Evolutionary conservation across 2,888 invertebrate genomes (phyloP).

Genomic region (Rhingia campestris): DNA sequence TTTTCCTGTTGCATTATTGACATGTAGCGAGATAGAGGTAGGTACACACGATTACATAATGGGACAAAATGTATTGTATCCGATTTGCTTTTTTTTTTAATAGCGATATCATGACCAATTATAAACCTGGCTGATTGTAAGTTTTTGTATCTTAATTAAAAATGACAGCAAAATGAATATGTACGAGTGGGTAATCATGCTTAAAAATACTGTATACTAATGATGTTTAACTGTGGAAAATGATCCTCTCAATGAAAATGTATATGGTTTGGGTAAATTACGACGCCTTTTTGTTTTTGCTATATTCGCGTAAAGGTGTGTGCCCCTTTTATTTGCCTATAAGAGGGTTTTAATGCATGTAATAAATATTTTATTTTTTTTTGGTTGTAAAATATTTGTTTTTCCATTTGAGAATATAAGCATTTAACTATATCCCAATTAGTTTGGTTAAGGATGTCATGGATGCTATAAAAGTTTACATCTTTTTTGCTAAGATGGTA

Average conservation of each 20-base stretch:
- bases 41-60: conserved; percentile 48
- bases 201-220: conserved; percentile 3
- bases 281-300: background rate
- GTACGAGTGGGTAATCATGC: conserved; percentile 16
- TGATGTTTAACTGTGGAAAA: conserved; percentile 23
- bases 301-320: background rate
- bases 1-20: conserved; percentile 61
- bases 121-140: conserved; percentile 31
- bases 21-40: conserved; percentile 42
- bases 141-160: conserved; percentile 71
- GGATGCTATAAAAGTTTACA: conserved; percentile 17
- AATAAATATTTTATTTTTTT: conserved; percentile 41
- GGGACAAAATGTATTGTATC: conserved; percentile 50
- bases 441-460: conserved; percentile 41
- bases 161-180: conserved; percentile 66
- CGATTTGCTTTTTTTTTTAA: conserved; percentile 58
- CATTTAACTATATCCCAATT: conserved; percentile 20
- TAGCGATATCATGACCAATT: conserved; percentile 65
- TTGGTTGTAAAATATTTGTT: background rate
- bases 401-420: conserved; percentile 21
- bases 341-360: conserved; percentile 14
- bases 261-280: background rate
- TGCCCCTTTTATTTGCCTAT: conserved; percentile 8
- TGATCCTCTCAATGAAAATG: conserved; percentile 9
- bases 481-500: background rate